Evolutionary conservation across 2,888 invertebrate species (phyloP), one percentile per base, ranked within the genome.

Genomic region (Cryptus armator): DNA sequence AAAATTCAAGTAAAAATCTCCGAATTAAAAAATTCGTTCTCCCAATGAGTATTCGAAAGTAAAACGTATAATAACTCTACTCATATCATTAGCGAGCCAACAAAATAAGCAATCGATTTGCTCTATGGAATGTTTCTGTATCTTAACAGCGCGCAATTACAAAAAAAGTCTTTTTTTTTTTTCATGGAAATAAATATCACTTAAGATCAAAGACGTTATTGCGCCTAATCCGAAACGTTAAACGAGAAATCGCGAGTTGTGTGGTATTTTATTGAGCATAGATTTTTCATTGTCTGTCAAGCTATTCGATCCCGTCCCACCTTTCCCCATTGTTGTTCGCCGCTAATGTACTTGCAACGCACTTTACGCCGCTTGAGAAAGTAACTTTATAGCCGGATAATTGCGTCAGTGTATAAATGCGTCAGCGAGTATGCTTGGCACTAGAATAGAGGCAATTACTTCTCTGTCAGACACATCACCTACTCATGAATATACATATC

Each of bases 381-480:
- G 62, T 62, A 32, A 62, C 62, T 32, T 29, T 62, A 62, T 32
- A 32, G 62, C 62, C 29, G 46, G 46, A 67, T 44, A 16, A 66
- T 66, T 66, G 43, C 66, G 43, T 66, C 66, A 66, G 66, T 19
- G 66, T 4, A 43, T 43, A 43, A 66, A 66, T 66, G 66, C 66
- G 37, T 62, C 62, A 62, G 66, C 37, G 44, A 16, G 9, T 43
- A 66, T n/a, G 37, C 37, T 9, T 16, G 43, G 4, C 66, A 12
- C 29, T 37, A 32, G 64, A 7, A 64, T 64, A 64, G 64, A 64
- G 64, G 64, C 64, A 64, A 64, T 70, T 48, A 70, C 68, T 70
- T 43, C 29, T 70, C 62, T 29, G 48, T n/a, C 68, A 24, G 51
- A 48, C 24, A 70, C 62, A 62, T 62, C 32, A 29, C 6, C 67